Evolutionary conservation across 2,888 invertebrate genomes (phyloP).

Genomic region (Agrypnus murinus): DNA sequence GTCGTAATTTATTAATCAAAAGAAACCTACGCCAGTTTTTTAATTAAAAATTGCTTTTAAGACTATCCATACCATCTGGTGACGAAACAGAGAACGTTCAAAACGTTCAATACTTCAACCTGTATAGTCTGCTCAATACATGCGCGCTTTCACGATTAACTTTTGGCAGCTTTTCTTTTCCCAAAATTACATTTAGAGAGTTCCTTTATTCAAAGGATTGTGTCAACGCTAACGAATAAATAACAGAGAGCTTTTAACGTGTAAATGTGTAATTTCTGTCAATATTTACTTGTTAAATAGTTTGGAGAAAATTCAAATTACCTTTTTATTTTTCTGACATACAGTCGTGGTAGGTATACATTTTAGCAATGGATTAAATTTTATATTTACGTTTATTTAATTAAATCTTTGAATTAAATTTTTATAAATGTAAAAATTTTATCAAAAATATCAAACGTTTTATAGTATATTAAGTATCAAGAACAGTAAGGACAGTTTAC

Average conservation of each 20-base stretch:
- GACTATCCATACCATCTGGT: not conserved
- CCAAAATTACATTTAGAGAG: not conserved
- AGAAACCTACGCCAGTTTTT: no score
- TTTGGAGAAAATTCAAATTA: not conserved
- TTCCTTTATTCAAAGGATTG: not conserved
- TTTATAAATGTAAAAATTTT: no score
- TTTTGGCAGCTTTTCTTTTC: no score
- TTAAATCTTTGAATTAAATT: not conserved
- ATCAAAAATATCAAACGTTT: no score
- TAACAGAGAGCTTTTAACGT: not conserved
- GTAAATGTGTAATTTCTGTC: conserved; percentile 4
- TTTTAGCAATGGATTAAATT: no score
- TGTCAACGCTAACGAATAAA: conserved; percentile 15
- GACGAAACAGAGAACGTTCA: not conserved
- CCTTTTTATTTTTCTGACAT: no score
- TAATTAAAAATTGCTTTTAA: no score
- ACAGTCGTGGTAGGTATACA: conserved; percentile 8
- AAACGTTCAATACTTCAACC: conserved; percentile 15
- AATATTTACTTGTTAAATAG: conserved; percentile 13
- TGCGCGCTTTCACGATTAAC: conserved; percentile 3
- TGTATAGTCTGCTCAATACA: not conserved
- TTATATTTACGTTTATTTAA: not conserved
- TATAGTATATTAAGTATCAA: no score
- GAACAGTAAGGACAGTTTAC: no score
- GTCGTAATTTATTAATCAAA: no score